These are phyloP conservation scores for Puma concolor DNA, from an alignment of 2,113 vertebrate species.

Conservation along the genomic window DNA sequence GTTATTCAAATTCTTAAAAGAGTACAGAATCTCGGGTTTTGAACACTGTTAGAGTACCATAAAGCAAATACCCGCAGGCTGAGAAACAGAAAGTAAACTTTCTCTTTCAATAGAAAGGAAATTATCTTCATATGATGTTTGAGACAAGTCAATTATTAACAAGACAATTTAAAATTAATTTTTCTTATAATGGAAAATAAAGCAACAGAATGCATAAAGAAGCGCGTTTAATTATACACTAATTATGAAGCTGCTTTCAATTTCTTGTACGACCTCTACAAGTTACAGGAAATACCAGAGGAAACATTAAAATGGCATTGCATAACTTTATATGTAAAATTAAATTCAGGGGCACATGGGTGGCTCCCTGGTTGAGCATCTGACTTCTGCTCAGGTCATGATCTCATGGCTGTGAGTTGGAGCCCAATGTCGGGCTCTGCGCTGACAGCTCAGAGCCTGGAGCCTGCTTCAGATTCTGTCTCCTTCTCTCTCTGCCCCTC, in stretches of 20 bases:
- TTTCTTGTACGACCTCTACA: not conserved
- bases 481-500: too few species aligned
- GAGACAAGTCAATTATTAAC: not conserved
- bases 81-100: not conserved
- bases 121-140: not conserved
- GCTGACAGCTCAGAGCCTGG: too few species aligned
- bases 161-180: not conserved
- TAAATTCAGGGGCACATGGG: not conserved
- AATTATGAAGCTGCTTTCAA: not conserved
- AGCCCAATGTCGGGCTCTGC: too few species aligned
- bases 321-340: conserved; percentile 49
- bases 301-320: conserved; percentile 2
- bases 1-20: not conserved
- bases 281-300: conserved; percentile 9
- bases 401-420: too few species aligned
- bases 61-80: not conserved
- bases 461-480: too few species aligned
- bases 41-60: not conserved
- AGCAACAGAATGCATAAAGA: not conserved
- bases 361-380: too few species aligned
- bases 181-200: not conserved
- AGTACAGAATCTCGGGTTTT: not conserved
- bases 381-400: too few species aligned
- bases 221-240: not conserved
- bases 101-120: not conserved